Percentiles rank a stretch among this genome's conserved stretches.
Evolutionary conservation across 2,113 vertebrate species (phyloP).

Genomic region (Ceyx melanurus): DNA sequence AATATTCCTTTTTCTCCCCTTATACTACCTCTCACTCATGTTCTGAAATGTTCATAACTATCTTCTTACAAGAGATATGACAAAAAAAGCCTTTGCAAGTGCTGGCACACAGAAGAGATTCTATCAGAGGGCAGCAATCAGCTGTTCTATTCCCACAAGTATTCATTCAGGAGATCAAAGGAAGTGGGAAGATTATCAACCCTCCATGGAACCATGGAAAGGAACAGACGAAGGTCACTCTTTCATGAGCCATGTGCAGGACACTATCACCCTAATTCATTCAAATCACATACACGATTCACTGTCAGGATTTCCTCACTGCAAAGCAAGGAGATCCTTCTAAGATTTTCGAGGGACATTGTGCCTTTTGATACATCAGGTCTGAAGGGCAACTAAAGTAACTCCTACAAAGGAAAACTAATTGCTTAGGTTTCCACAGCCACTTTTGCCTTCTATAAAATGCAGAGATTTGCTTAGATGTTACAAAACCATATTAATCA

Average conservation of each 20-base stretch:
- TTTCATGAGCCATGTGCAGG: not conserved
- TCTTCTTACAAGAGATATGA: conserved; percentile 1
- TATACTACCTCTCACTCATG: not conserved
- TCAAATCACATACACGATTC: not conserved
- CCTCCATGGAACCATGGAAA: not conserved
- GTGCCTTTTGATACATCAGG: not conserved
- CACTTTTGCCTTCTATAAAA: not conserved
- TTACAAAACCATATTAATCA: not conserved
- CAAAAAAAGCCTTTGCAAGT: conserved; percentile 24
- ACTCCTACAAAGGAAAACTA: not conserved
- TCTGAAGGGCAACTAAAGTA: not conserved
- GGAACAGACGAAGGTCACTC: not conserved
- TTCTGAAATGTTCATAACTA: not conserved
- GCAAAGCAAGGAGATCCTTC: not conserved
- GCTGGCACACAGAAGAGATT: not conserved
- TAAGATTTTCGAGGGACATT: not conserved
- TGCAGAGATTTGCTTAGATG: not conserved
- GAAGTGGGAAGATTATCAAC: not conserved
- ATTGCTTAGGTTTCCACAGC: not conserved
- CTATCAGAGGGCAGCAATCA: not conserved
- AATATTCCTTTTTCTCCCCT: not conserved
- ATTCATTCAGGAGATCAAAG: not conserved
- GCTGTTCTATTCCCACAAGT: not conserved
- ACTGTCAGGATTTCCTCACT: not conserved
- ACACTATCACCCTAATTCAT: not conserved